Conservation (phyloP, 1,140 invertebrate species). For the Sycophila sp. region DNA sequence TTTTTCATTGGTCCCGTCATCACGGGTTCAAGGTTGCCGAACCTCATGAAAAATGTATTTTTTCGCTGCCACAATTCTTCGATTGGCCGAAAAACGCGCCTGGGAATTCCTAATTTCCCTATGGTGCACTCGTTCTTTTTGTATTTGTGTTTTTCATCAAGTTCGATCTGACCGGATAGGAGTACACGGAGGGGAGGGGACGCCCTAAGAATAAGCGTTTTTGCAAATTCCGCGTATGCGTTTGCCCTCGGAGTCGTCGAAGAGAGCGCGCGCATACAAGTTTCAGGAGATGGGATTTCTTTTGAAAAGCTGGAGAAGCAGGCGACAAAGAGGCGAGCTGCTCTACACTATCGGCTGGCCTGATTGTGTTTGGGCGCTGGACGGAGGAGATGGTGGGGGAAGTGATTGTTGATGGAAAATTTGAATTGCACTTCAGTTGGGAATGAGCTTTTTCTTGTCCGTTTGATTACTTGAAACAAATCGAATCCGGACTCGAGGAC, state of each 20-base stretch:
- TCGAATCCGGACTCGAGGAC: neutral
- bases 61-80: too few species aligned
- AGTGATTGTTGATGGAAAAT: slow-evolving; percentile 29
- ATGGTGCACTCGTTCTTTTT: neutral
- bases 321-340: neutral
- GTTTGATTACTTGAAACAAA: slow-evolving; percentile 20
- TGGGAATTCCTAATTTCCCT: slow-evolving; percentile 3
- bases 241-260: neutral
- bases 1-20: too few species aligned
- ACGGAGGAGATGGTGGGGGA: neutral
- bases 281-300: slow-evolving; percentile 20
- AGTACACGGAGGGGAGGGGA: too few species aligned
- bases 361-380: slow-evolving; percentile 20
- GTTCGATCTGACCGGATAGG: too few species aligned
- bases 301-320: neutral
- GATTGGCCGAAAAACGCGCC: too few species aligned
- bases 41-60: too few species aligned
- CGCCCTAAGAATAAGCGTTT: neutral
- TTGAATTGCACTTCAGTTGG: slow-evolving; percentile 30
- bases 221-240: neutral
- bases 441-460: slow-evolving; percentile 24
- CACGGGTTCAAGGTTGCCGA: too few species aligned
- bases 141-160: neutral
- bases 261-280: neutral
- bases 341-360: slow-evolving; percentile 2